phyloP scores from a whole-genome alignment of 2,797 vertebrate genomes.

The Ctenochaetus hawaiiensis region DNA sequence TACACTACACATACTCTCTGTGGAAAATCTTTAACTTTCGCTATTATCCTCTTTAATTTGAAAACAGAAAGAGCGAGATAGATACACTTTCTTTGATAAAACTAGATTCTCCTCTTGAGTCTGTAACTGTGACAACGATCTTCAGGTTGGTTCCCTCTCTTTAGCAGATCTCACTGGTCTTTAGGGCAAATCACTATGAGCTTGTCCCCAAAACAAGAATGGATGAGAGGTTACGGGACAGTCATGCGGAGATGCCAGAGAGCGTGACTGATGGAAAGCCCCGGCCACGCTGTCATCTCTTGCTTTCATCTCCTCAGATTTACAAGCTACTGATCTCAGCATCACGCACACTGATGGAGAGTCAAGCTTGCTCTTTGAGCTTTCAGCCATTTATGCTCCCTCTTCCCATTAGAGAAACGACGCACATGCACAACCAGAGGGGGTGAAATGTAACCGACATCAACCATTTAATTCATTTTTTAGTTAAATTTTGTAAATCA shows the following conservation, averaged over 20 bases:
- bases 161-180: conserved; percentile 46
- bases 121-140: conserved; percentile 23
- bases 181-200: conserved; percentile 47
- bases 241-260: conserved; percentile 30
- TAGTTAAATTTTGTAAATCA: neutral
- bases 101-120: conserved; percentile 5
- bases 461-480: conserved; percentile 1
- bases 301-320: conserved; percentile 60
- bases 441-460: conserved; percentile 30
- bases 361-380: conserved; percentile 11
- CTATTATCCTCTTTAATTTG: conserved; percentile 22
- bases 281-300: conserved; percentile 37
- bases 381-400: conserved; percentile 27
- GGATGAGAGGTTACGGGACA: conserved; percentile 51
- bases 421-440: conserved; percentile 3
- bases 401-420: conserved; percentile 15
- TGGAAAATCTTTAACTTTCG: conserved; percentile 40
- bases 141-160: conserved; percentile 17
- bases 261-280: conserved; percentile 45
- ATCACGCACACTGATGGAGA: conserved; percentile 43
- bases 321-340: conserved; percentile 59
- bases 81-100: conserved; percentile 21
- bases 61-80: conserved; percentile 11
- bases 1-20: conserved; percentile 38
- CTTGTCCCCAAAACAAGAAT: conserved; percentile 28